Base-by-base conservation (phyloP, 2,797 vertebrate genomes). In the Galago senegalensis region DNA sequence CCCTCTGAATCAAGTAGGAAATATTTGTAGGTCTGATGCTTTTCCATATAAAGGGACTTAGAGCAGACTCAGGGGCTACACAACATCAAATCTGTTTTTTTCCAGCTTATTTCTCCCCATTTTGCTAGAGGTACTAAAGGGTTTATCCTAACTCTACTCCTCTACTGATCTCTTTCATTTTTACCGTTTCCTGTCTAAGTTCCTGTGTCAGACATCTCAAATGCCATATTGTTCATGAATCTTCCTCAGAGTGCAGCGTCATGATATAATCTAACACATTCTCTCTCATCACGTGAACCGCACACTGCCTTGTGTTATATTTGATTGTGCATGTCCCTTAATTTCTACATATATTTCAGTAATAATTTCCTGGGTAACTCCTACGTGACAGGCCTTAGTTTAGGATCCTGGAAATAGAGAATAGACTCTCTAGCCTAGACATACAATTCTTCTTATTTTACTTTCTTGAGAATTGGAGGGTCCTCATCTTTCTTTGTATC, bases 201-300 rank as follows among this genome's bases (percentile, higher is more conserved):
- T 67, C 65, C 10, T 87, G 92, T 87, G 77, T 87, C 77, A 84
- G 5, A 69, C 40, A 27, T 72, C 69, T 92, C 63, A 82, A 31
- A 65, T 75, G 79, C 46, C 49, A 2, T 34, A 31, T 69, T 73
- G 65, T 69, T 93, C 25, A 40, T 29, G 43, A 43, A 13, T 73
- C 65, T 89, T 76, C 69, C 84, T 70, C 1, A 7, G 65, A 94
- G 17, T 12, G 69, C 13, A 49, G 17, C 20, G 8, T 72, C 10
- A 17, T 29, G 83, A 61, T 73, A 12, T 1, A 46, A 12, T 69
- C 80, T 58, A 46, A 83, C 18, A 63, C 40, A 1, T 84, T 84
- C 16, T 65, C 10, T 31, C 11, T 83, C 1, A 0, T 46, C 65
- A 70, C n/a, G 2, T 11, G 67, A 46, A 53, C 77, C 58, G 37